Percentiles rank a stretch among this genome's conserved stretches.
Conservation (phyloP, 2,888 invertebrate species). For the Ecliptopera silaceata region DNA sequence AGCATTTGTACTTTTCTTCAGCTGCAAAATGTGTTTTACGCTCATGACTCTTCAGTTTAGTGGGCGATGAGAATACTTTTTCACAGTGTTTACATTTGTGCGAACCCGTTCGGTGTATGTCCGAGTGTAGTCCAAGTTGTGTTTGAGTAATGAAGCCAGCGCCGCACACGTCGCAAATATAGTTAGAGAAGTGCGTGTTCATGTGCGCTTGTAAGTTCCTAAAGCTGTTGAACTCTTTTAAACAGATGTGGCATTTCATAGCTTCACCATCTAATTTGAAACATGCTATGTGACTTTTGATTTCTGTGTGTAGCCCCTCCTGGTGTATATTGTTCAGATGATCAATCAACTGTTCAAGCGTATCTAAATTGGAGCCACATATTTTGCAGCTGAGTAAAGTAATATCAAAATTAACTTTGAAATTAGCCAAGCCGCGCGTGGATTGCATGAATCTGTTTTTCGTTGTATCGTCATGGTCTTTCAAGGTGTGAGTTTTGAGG, state of each 20-base stretch:
- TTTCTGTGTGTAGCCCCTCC: conserved; percentile 42
- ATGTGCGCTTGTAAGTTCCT: conserved; percentile 55
- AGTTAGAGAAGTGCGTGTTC: conserved; percentile 56
- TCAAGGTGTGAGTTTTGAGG: conserved; percentile 54
- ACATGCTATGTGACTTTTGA: conserved; percentile 49
- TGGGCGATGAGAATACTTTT: conserved; percentile 9
- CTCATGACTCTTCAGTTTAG: conserved; percentile 11
- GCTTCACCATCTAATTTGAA: conserved; percentile 50
- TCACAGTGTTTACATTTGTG: conserved; percentile 26
- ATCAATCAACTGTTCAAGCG: conserved; percentile 41
- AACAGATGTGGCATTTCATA: conserved; percentile 50
- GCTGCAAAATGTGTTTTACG: conserved; percentile 2
- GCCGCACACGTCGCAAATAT: conserved; percentile 53
- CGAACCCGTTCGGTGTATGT: conserved; percentile 19
- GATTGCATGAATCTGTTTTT: conserved; percentile 26
- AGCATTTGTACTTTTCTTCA: conserved; percentile 32
- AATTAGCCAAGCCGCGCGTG: conserved; percentile 11
- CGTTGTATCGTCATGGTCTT: conserved; percentile 26
- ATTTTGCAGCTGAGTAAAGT: conserved; percentile 57
- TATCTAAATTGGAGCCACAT: conserved; percentile 41
- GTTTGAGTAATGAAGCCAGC: conserved; percentile 52
- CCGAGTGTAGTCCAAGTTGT: conserved; percentile 60
- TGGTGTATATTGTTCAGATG: conserved; percentile 49
- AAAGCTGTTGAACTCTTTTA: conserved; percentile 46
- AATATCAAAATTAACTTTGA: conserved; percentile 59